Evolutionary conservation across 2,888 invertebrate genomes (phyloP), one percentile per base, ranked within the genome.

Genomic region (Tetragonula carbonaria): DNA sequence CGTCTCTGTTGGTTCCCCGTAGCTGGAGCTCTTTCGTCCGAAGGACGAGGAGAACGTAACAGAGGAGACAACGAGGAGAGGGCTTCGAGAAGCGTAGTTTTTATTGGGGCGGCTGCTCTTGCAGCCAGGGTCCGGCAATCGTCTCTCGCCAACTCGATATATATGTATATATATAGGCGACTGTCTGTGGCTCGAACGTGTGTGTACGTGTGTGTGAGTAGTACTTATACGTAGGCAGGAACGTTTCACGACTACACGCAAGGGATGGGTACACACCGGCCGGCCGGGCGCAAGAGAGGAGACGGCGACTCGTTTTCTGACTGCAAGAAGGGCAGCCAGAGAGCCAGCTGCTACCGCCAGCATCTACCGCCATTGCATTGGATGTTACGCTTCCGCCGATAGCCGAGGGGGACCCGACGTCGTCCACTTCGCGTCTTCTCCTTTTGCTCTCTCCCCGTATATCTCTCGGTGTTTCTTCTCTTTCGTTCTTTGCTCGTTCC

Each of bases 91-190:
- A 86, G 74, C 74, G 68, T 85, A 92, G 92, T 93, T 93, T 93
- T 93, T 93, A 93, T 93, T 92, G 92, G 93, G 92, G 92, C 92
- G 93, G 92, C 93, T 93, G 93, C 88, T 86, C 88, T 90, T 84
- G 84, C 84, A 63, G 70, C 80, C 66, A 76, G 84, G 79, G 84
- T 84, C 86, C 78, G 84, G 78, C 85, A 80, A 89, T 76, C 82
- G 85, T 87, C 85, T 81, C 78, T 84, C 74, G 78, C 82, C 82
- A 80, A 67, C 84, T 89, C 82, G 82, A 78, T 87, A 45, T 45
- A 45, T 45, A 45, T 45, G 8, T 45, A 45, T 8, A 38, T 38
- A 38, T 38, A 38, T 83, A 87, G 78, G 75, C 77, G 78, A 84
- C 74, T 71, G 83, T 78, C 78, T 57, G n/a, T 23, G 18, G 33